Conservation (phyloP, 1,140 invertebrate species). For the Nilaparvata lugens region DNA sequence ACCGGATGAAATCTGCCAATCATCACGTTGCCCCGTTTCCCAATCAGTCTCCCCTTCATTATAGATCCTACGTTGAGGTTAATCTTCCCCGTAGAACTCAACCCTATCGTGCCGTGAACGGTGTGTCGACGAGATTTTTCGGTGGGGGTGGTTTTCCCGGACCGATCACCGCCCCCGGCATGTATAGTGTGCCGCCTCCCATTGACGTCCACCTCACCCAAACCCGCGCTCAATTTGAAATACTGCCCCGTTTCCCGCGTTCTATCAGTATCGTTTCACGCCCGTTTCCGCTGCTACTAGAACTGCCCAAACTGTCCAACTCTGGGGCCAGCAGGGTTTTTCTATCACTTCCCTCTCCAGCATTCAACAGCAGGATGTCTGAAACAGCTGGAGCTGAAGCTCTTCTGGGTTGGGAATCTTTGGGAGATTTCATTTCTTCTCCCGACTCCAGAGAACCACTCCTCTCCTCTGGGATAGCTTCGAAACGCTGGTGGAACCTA, state of each 20-base stretch:
- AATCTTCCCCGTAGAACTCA: not conserved
- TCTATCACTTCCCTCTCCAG: not conserved
- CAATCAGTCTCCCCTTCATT: constrained; percentile 12
- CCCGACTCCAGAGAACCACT: constrained; percentile 19
- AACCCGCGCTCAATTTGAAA: not conserved
- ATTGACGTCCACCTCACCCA: not conserved
- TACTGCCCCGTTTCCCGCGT: no score
- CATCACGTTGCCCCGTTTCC: constrained; percentile 14
- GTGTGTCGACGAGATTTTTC: constrained; percentile 7
- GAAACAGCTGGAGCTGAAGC: not conserved
- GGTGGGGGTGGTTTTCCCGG: not conserved
- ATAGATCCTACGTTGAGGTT: constrained; percentile 11
- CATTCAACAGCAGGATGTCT: constrained; percentile 11
- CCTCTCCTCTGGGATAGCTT: constrained; percentile 27
- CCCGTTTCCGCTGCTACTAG: not conserved
- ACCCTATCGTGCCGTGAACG: constrained; percentile 6
- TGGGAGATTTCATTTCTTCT: constrained; percentile 3
- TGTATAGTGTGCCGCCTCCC: constrained; percentile 11
- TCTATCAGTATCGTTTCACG: not conserved
- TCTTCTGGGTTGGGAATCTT: not conserved
- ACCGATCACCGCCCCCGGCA: not conserved
- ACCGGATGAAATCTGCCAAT: constrained; percentile 15
- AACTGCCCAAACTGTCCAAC: not conserved
- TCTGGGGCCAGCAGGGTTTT: not conserved
- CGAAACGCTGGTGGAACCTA: constrained; percentile 21